phyloP scores from a whole-genome alignment of 2,113 vertebrate species.

The Hippopotamus amphibius region DNA sequence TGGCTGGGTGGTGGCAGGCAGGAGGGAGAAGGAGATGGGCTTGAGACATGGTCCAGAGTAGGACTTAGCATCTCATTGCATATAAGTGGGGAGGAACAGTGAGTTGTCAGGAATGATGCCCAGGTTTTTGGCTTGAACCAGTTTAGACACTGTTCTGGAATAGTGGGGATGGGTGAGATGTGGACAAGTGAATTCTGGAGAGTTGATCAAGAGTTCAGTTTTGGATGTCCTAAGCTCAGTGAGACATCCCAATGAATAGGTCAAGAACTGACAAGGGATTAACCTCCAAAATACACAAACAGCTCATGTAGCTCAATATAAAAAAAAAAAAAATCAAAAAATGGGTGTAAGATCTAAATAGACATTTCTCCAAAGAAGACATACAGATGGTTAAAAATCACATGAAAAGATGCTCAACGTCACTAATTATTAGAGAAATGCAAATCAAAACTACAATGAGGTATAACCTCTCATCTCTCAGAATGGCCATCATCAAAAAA shows the following conservation, averaged over 20 bases:
- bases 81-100: neutral
- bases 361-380: neutral
- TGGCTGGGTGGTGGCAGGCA: neutral
- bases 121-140: neutral
- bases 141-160: neutral
- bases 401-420: neutral
- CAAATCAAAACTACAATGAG: neutral
- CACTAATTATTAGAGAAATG: neutral
- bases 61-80: neutral
- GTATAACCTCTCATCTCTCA: neutral
- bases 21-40: neutral
- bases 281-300: neutral
- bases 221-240: neutral
- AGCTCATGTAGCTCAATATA: neutral
- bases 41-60: neutral
- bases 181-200: neutral
- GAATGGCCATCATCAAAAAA: neutral
- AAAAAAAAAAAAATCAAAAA: neutral
- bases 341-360: neutral
- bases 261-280: neutral
- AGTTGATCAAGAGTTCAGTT: neutral
- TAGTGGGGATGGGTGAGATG: neutral
- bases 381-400: neutral
- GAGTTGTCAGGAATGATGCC: neutral
- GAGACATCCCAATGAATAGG: neutral